These are phyloP conservation scores for Myiothlypis coronata DNA, from an alignment of 2,797 vertebrate genomes.

Conservation along the genomic window DNA sequence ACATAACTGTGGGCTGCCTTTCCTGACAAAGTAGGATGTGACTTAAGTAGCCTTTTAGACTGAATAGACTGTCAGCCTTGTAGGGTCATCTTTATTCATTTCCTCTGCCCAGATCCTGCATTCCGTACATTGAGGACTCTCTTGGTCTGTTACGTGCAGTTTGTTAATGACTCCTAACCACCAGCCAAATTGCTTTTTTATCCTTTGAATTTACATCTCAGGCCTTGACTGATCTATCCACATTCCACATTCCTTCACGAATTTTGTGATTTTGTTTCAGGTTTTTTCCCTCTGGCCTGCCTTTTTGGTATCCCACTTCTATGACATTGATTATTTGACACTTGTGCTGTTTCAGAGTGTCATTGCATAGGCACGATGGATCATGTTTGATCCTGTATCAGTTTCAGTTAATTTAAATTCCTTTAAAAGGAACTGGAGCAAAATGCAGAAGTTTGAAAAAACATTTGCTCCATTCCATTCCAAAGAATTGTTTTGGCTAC, in stretches of 20 bases:
- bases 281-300: not conserved
- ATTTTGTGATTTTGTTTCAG: not conserved
- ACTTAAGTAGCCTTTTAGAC: not conserved
- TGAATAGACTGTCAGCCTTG: not conserved
- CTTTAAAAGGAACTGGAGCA: not conserved
- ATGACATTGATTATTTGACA: not conserved
- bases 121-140: not conserved
- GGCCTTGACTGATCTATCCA: not conserved
- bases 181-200: not conserved
- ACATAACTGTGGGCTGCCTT: conserved; percentile 46
- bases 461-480: not conserved
- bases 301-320: not conserved
- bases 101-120: conserved; percentile 12
- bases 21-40: conserved; percentile 51
- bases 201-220: not conserved
- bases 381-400: not conserved
- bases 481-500: not conserved
- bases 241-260: not conserved
- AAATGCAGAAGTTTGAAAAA: not conserved
- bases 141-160: not conserved
- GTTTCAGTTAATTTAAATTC: not conserved
- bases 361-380: not conserved
- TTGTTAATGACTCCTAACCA: not conserved
- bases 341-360: not conserved
- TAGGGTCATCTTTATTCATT: conserved; percentile 49